Conservation (phyloP, 2,797 vertebrate species). For the Falco columbarius region DNA sequence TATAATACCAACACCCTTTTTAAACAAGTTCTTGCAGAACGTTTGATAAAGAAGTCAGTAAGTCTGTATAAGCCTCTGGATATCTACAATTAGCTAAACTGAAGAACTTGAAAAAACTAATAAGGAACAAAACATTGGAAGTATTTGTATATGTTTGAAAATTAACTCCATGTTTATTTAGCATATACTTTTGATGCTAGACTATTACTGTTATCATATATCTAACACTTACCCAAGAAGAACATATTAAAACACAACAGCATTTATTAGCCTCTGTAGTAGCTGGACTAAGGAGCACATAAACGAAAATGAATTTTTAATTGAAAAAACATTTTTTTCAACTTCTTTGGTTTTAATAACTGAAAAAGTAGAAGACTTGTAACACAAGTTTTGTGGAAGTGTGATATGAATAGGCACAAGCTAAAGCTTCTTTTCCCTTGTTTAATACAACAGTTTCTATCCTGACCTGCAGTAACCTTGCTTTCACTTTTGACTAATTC, state of each 20-base stretch:
- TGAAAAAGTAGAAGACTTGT: not conserved
- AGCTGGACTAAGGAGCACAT: not conserved
- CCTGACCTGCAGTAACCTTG: not conserved
- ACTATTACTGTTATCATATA: slow-evolving; percentile 19
- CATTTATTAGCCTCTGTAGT: not conserved
- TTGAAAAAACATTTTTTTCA: not conserved
- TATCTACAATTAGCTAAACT: slow-evolving; percentile 6
- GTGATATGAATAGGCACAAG: not conserved
- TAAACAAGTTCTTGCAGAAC: slow-evolving; percentile 47
- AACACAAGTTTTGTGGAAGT: not conserved
- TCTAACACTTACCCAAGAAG: not conserved
- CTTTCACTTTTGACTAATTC: not conserved
- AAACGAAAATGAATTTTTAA: not conserved
- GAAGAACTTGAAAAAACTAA: not conserved
- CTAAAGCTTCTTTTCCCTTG: not conserved
- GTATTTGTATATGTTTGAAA: slow-evolving; percentile 11
- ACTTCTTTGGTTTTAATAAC: not conserved
- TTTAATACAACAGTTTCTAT: not conserved
- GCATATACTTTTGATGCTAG: slow-evolving; percentile 8
- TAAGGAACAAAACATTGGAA: not conserved
- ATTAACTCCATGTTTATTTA: not conserved
- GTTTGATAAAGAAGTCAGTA: slow-evolving; percentile 33
- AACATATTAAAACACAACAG: not conserved
- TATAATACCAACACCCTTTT: not conserved
- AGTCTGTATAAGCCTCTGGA: slow-evolving; percentile 1